Conservation (phyloP, 2,797 vertebrate species). For the Brachymystax lenok region DNA sequence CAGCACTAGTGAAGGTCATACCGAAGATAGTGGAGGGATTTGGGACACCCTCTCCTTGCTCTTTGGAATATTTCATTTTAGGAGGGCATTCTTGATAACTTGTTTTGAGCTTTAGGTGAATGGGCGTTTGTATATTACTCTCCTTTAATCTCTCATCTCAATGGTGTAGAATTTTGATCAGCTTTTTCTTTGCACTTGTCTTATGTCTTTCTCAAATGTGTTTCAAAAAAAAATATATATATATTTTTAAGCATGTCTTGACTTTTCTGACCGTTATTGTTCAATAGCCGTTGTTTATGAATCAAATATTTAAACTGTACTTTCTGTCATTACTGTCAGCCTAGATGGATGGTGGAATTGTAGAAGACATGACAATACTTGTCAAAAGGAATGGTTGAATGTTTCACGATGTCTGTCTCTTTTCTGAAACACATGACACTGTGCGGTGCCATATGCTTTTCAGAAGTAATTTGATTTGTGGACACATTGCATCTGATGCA, state of each 20-base stretch:
- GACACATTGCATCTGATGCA: not conserved
- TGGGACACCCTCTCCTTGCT: not conserved
- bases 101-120: not conserved
- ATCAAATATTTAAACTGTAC: not conserved
- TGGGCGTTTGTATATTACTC: not conserved
- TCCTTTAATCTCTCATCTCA: not conserved
- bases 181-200: not conserved
- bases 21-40: not conserved
- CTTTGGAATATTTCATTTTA: conserved; percentile 1
- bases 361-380: not conserved
- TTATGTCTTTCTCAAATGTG: not conserved
- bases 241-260: not conserved
- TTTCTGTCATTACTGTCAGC: not conserved
- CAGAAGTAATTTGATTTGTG: not conserved
- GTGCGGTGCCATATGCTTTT: not conserved
- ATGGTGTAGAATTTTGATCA: not conserved
- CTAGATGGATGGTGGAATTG: not conserved
- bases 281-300: not conserved
- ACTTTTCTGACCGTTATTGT: not conserved
- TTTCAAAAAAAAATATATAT: too few relatives aligned
- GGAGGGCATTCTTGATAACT: not conserved
- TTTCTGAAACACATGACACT: not conserved
- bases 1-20: not conserved
- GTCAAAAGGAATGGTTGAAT: not conserved
- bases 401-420: not conserved